Evolutionary conservation across 2,888 invertebrate genomes (phyloP).

Genomic region (Drosophila nr. medialis): DNA sequence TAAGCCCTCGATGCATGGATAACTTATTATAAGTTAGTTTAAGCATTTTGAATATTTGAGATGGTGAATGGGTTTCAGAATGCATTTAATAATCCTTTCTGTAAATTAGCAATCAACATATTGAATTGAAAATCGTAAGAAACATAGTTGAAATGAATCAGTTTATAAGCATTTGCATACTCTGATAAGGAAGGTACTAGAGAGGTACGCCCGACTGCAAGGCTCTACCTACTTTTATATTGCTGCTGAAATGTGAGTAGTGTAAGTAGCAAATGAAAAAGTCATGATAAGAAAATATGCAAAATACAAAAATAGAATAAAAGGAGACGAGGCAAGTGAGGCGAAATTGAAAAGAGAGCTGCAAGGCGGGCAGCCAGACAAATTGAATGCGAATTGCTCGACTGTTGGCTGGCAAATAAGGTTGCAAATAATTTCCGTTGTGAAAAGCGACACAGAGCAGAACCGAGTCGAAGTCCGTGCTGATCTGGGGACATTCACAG

Average conservation of each 20-base stretch:
- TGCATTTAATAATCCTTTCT: no score
- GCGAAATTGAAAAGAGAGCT: constrained; percentile 33
- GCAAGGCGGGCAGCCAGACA: constrained; percentile 11
- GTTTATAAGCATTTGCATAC: constrained; percentile 7
- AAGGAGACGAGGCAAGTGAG: neutral
- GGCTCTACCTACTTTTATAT: constrained; percentile 12
- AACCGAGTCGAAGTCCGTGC: constrained; percentile 4
- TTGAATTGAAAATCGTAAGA: no score
- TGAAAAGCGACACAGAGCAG: constrained; percentile 35
- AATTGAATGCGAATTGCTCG: constrained; percentile 45
- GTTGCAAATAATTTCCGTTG: constrained; percentile 68
- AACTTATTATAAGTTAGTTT: no score
- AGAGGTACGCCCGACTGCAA: neutral
- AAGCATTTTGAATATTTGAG: no score
- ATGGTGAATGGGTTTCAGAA: no score
- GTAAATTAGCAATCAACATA: no score
- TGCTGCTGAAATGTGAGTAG: constrained; percentile 36
- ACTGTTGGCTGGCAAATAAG: constrained; percentile 57
- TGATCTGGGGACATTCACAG: constrained; percentile 19
- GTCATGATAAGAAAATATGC: constrained; percentile 15
- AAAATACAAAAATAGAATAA: constrained; percentile 22
- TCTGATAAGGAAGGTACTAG: neutral
- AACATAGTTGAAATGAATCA: constrained; percentile 10
- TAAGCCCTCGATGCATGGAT: no score
- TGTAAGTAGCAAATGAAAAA: constrained; percentile 41